Conservation (phyloP, 2,113 vertebrate species). For the Hippocampus barbouri region DNA sequence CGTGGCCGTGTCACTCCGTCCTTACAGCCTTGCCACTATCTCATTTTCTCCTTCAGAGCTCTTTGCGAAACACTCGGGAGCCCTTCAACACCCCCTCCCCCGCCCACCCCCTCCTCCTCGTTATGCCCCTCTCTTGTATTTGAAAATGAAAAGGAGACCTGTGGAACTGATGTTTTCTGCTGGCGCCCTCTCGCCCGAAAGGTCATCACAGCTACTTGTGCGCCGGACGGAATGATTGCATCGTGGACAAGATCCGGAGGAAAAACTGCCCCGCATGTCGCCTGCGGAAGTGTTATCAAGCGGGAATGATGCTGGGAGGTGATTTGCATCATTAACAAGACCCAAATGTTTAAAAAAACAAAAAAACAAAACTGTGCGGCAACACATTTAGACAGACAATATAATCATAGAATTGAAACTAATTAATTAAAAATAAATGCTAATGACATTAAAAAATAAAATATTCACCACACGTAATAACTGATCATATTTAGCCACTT, state of each 20-base stretch:
- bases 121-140: conserved; percentile 28
- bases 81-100: neutral
- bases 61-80: conserved; percentile 25
- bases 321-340: conserved; percentile 16
- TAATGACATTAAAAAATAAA: too few species aligned
- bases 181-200: conserved; percentile 54
- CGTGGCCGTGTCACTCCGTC: conserved; percentile 69
- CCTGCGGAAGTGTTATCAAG: conserved; percentile 94
- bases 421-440: too few species aligned
- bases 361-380: too few species aligned
- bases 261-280: conserved; percentile 98
- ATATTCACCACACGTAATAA: too few species aligned
- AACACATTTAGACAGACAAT: too few species aligned
- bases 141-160: conserved; percentile 16
- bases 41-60: conserved; percentile 39
- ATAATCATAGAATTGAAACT: too few species aligned
- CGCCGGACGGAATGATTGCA: conserved; percentile 97
- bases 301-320: conserved; percentile 99
- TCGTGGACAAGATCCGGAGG: conserved; percentile 96
- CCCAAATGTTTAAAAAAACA: neutral
- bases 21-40: conserved; percentile 65
- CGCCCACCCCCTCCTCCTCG: neutral
- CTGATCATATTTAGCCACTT: too few species aligned
- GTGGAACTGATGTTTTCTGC: conserved; percentile 21
- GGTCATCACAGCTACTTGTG: conserved; percentile 97